phyloP scores from a whole-genome alignment of 2,113 vertebrate species.

The Clarias macrocephalus region DNA sequence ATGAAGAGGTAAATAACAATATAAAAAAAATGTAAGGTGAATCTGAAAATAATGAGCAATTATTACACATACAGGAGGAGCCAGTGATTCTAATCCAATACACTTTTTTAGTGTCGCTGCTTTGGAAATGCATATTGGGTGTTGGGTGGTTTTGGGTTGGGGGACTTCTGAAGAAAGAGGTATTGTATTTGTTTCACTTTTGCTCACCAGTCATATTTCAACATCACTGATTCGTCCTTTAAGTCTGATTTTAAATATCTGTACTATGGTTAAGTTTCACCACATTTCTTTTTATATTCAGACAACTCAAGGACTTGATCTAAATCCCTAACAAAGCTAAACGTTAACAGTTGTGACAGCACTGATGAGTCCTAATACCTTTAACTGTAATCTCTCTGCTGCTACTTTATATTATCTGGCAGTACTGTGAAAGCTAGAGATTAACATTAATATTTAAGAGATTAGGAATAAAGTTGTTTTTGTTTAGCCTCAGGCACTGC shows the following conservation, averaged over 20 bases:
- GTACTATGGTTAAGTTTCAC: neutral
- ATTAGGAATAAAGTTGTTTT: neutral
- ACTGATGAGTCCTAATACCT: neutral
- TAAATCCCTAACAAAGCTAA: neutral
- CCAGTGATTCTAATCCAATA: too few species aligned
- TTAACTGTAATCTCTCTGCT: neutral
- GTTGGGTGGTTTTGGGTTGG: too few species aligned
- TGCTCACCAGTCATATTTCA: too few species aligned
- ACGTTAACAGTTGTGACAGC: neutral
- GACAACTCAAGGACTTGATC: neutral
- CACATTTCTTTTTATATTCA: neutral
- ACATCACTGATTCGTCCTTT: too few species aligned
- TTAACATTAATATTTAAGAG: neutral
- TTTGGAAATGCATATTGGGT: too few species aligned
- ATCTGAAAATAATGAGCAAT: neutral
- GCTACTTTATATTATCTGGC: neutral
- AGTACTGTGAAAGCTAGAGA: neutral
- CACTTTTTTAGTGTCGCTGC: too few species aligned
- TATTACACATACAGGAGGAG: neutral
- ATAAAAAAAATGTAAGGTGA: neutral
- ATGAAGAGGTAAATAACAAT: neutral
- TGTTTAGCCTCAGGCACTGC: neutral
- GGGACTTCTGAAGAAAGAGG: too few species aligned
- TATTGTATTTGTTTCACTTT: too few species aligned
- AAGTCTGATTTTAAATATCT: neutral